These are phyloP conservation scores for Myiopsitta monachus DNA, from an alignment of 2,113 vertebrate genomes.

Conservation along the genomic window DNA sequence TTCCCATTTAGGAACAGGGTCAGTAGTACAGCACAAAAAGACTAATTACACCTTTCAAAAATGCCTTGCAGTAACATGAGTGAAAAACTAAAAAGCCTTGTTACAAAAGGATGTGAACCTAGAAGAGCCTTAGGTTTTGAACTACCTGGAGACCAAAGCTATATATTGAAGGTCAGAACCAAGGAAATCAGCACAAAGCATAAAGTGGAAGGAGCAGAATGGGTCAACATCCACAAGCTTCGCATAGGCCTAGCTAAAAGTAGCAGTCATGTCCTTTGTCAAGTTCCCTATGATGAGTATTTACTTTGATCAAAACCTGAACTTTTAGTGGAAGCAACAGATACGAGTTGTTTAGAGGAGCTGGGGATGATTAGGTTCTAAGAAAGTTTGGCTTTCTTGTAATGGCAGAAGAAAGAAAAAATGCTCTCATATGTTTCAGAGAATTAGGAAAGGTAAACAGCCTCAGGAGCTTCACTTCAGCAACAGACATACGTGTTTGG, in stretches of 20 bases:
- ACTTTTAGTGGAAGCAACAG: neutral
- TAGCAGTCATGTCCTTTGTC: neutral
- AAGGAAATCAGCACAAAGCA: neutral
- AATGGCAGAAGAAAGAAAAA: neutral
- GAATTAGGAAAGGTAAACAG: neutral
- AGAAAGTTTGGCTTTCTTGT: neutral
- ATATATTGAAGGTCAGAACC: neutral
- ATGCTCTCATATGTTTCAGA: neutral
- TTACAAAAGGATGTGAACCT: neutral
- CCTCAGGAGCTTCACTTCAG: neutral
- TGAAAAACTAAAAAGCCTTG: neutral
- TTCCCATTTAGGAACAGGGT: neutral
- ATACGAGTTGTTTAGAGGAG: neutral
- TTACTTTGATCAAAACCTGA: neutral
- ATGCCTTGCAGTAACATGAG: neutral
- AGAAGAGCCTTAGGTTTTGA: neutral
- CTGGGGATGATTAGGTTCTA: neutral
- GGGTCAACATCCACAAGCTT: neutral
- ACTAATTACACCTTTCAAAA: slow-evolving; percentile 18
- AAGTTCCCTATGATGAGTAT: neutral
- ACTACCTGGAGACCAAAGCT: neutral
- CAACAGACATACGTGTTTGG: accelerated
- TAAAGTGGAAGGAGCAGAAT: neutral
- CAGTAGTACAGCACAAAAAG: neutral
- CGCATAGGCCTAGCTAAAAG: neutral